Evolutionary conservation across 2,797 vertebrate genomes (phyloP).

Genomic region (Vipera ursinii): DNA sequence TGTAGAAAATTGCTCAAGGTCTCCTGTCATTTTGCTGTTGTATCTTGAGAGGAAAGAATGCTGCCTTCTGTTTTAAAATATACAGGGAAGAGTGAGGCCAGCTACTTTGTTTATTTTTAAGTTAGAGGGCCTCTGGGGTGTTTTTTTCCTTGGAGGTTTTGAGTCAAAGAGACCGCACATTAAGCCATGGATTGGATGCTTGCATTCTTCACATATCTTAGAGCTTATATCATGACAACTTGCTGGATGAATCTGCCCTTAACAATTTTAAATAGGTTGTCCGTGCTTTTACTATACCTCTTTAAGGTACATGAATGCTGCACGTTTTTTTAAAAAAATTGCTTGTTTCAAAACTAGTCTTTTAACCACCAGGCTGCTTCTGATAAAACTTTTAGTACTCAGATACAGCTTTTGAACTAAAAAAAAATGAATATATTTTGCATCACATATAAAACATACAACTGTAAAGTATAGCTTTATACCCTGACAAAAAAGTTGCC

Average conservation of each 20-base stretch:
- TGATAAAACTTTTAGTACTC: neutral
- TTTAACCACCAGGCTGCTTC: neutral
- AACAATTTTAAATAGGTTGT: conserved; percentile 1
- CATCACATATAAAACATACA: neutral
- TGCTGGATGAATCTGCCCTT: neutral
- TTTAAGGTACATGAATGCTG: neutral
- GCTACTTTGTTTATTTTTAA: neutral
- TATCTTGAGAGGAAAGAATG: neutral
- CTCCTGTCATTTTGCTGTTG: fast-evolving
- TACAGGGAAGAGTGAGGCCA: neutral
- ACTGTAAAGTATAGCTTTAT: neutral
- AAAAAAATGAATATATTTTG: neutral
- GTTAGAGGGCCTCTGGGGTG: neutral
- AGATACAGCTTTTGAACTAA: neutral
- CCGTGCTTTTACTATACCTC: neutral
- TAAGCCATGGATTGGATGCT: neutral
- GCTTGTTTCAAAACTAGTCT: neutral
- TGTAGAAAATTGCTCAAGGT: neutral
- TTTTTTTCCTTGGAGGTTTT: conserved; percentile 15
- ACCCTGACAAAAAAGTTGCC: neutral
- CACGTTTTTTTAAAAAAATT: neutral
- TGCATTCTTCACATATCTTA: conserved; percentile 36
- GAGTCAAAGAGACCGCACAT: neutral
- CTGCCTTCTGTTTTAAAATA: conserved; percentile 1
- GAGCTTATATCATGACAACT: conserved; percentile 17